Conservation (phyloP, 2,888 invertebrate species). For the Labia minor region DNA sequence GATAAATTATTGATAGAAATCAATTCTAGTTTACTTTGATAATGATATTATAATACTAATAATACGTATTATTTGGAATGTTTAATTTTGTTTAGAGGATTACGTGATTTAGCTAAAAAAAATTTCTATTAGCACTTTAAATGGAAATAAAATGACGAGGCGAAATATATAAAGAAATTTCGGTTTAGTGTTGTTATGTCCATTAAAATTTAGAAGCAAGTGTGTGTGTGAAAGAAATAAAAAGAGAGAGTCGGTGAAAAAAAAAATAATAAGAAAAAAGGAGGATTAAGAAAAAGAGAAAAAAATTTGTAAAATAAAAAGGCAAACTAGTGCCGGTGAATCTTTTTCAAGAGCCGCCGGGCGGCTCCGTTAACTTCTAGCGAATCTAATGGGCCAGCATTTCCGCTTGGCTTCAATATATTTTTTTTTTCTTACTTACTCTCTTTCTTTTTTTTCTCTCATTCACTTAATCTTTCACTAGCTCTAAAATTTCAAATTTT, state of each 20-base stretch:
- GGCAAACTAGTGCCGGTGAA: neutral
- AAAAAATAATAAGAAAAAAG: no score
- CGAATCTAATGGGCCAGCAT: neutral
- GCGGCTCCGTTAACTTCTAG: neutral
- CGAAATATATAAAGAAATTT: neutral
- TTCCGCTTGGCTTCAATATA: neutral
- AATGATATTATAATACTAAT: no score
- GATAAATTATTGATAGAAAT: no score
- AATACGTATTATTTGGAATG: neutral
- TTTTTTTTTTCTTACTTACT: neutral
- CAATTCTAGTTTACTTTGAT: no score
- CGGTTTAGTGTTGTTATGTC: neutral
- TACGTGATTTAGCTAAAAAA: neutral
- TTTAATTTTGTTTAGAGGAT: neutral
- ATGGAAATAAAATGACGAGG: neutral
- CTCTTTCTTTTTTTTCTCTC: no score
- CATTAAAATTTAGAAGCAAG: neutral
- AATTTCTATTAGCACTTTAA: slow-evolving; percentile 5
- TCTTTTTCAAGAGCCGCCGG: slow-evolving; percentile 3
- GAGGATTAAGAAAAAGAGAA: no score
- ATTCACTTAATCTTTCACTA: no score
- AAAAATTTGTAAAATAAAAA: neutral
- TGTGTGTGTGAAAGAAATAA: neutral
- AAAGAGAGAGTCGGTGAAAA: no score
- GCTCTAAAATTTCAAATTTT: neutral